Percentiles rank a stretch among this genome's conserved stretches.
These are phyloP conservation scores for Trididemnum clinides DNA, from an alignment of 23 tunicate species.

Conservation along the genomic window DNA sequence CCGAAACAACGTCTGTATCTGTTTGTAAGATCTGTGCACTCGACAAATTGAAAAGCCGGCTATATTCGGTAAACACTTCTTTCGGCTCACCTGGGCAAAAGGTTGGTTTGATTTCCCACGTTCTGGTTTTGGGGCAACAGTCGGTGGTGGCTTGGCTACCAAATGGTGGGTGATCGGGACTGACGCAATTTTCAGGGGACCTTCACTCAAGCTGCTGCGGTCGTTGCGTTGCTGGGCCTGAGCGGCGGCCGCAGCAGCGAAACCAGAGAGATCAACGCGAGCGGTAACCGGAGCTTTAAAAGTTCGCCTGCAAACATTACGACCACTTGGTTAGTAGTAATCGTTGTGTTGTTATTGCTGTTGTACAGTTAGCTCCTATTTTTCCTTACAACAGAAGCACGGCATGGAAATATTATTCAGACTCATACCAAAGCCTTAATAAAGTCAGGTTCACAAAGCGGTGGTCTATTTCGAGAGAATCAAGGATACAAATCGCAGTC, in stretches of 20 bases:
- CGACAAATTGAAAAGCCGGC: too few species aligned
- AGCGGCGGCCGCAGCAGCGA: conserved; percentile 50
- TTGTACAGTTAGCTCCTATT: too few species aligned
- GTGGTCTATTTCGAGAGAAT: too few species aligned
- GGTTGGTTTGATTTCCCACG: conserved; percentile 5
- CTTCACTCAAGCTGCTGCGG: not conserved
- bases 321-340: not conserved
- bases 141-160: not conserved
- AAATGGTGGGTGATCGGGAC: not conserved
- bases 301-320: not conserved
- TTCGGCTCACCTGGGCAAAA: not conserved
- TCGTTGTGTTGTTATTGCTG: not conserved
- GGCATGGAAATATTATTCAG: too few species aligned
- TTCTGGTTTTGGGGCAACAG: conserved; percentile 21
- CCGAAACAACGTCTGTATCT: too few species aligned
- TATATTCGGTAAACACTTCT: too few species aligned
- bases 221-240: conserved; percentile 25
- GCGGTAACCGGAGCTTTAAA: not conserved
- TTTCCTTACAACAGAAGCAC: too few species aligned
- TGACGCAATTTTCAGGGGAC: not conserved
- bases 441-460: too few species aligned
- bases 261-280: conserved; percentile 7
- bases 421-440: too few species aligned
- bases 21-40: too few species aligned
- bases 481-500: too few species aligned